phyloP scores from a whole-genome alignment of 2,113 vertebrate species.

The Pangasianodon hypophthalmus region DNA sequence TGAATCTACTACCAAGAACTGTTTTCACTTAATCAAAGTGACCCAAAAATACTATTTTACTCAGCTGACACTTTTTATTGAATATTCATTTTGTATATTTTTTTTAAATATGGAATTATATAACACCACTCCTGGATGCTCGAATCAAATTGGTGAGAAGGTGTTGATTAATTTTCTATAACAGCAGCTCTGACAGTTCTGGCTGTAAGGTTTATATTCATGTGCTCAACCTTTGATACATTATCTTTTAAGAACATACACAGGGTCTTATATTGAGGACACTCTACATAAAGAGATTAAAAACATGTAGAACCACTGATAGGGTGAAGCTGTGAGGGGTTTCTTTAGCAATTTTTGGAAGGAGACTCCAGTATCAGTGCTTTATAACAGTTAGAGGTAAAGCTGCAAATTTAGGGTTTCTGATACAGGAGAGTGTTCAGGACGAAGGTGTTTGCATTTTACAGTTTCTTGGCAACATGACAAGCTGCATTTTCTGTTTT shows the following conservation, averaged over 20 bases:
- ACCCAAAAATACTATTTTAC: not conserved
- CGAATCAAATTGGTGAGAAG: not conserved
- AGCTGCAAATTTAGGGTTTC: not conserved
- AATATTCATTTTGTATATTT: not conserved
- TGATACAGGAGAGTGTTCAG: not conserved
- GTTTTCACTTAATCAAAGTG: not conserved
- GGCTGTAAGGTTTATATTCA: not conserved
- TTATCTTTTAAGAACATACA: not conserved
- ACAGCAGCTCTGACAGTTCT: not conserved
- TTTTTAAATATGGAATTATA: not conserved
- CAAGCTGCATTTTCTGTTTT: not conserved
- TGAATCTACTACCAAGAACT: not conserved
- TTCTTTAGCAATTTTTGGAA: no score
- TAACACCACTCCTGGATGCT: not conserved
- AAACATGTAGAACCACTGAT: not conserved
- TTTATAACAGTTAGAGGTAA: not conserved
- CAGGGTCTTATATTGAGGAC: not conserved
- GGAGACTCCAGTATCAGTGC: no score
- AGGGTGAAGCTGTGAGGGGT: not conserved
- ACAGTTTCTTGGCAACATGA: not conserved
- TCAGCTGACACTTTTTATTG: not conserved
- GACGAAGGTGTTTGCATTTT: not conserved
- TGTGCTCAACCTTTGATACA: not conserved
- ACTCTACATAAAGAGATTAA: not conserved
- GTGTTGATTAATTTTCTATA: not conserved